Percentiles rank a stretch among this genome's conserved stretches.
These are phyloP conservation scores for Sapajus apella DNA, from an alignment of 2,113 vertebrate species.

Conservation along the genomic window DNA sequence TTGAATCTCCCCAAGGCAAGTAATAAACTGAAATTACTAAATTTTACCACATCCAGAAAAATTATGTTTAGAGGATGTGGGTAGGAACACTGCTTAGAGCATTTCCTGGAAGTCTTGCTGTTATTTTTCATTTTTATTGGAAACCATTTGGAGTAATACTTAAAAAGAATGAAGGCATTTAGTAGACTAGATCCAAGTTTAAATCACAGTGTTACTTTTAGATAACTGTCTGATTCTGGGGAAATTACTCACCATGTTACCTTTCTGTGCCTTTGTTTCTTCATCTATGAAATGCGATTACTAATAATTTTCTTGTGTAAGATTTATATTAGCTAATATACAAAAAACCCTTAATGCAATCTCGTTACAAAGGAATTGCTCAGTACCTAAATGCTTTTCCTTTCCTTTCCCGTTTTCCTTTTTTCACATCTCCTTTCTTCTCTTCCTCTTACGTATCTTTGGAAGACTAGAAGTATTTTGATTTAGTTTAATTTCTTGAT, in stretches of 20 bases:
- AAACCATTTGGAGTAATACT: neutral
- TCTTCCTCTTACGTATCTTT: neutral
- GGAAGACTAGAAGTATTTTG: neutral
- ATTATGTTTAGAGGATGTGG: neutral
- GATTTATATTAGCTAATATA: neutral
- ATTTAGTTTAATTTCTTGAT: neutral
- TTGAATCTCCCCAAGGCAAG: neutral
- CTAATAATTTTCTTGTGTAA: neutral
- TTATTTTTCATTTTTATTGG: conserved; percentile 1
- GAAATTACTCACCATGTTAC: neutral
- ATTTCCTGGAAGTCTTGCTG: neutral
- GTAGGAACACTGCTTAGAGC: neutral
- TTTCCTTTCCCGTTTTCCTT: neutral
- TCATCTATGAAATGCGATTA: neutral
- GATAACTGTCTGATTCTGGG: neutral
- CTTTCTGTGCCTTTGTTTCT: neutral
- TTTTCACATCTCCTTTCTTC: neutral
- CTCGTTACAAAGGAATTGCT: neutral
- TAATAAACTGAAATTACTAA: conserved; percentile 3
- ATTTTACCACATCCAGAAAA: conserved; percentile 39
- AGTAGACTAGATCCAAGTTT: neutral
- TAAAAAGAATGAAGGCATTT: neutral
- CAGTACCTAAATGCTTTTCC: neutral
- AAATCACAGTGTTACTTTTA: neutral
- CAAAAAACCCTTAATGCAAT: neutral